Conservation (phyloP, 2,797 vertebrate genomes). For the Oreortyx pictus region DNA sequence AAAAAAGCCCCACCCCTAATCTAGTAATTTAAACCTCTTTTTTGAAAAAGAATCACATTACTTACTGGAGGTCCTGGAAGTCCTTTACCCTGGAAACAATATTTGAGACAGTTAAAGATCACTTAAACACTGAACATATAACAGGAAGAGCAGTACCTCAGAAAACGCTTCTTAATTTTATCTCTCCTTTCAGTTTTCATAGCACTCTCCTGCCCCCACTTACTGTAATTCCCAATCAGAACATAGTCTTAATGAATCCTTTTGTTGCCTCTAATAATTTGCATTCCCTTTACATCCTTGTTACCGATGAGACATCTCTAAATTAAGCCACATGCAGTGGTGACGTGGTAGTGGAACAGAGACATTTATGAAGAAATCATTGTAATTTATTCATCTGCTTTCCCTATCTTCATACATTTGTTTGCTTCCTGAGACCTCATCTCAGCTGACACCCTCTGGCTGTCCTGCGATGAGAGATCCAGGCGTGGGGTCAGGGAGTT, state of each 20-base stretch:
- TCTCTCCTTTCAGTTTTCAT: neutral
- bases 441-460: neutral
- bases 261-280: neutral
- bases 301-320: neutral
- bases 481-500: neutral
- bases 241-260: neutral
- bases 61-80: slow-evolving; percentile 93
- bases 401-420: neutral
- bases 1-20: too few species aligned
- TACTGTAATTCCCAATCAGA: neutral
- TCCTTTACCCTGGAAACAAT: slow-evolving; percentile 90
- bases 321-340: neutral
- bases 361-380: neutral
- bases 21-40: neutral
- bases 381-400: neutral
- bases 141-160: neutral
- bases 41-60: neutral
- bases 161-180: neutral
- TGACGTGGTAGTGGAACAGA: neutral
- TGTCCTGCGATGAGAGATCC: neutral
- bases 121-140: neutral
- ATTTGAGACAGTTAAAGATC: neutral
- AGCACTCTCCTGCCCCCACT: neutral
- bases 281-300: neutral
- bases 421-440: neutral